A percentile compares a stretch with the other conserved stretches of the same genome.
phyloP scores from a whole-genome alignment of 2,113 vertebrate genomes.

The Cinclus mexicanus region DNA sequence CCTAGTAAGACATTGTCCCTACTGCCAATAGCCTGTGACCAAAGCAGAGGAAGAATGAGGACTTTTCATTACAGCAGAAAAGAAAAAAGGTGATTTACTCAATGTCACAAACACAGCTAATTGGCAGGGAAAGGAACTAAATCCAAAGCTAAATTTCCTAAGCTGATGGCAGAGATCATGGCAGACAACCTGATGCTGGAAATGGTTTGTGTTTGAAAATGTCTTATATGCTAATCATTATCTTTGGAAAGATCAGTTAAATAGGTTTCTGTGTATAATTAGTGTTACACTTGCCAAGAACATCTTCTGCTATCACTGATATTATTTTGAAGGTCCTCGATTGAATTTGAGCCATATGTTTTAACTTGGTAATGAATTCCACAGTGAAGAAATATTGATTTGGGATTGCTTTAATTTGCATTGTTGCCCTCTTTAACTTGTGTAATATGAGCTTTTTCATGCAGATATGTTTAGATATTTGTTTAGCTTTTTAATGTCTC shows the following conservation, averaged over 20 bases:
- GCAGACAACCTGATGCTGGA: not conserved
- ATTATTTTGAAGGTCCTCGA: not conserved
- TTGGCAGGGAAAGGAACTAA: not conserved
- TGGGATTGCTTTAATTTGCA: not conserved
- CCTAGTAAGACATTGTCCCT: not conserved
- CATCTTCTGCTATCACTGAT: not conserved
- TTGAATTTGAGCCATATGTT: conserved; percentile 22
- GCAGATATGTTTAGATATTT: not conserved
- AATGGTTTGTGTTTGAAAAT: conserved; percentile 5
- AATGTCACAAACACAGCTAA: not conserved
- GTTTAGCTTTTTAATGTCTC: not conserved
- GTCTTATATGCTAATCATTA: not conserved
- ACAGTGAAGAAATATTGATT: conserved; percentile 11
- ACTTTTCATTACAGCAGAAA: not conserved
- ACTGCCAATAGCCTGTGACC: not conserved
- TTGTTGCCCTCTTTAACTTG: not conserved
- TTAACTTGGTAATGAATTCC: conserved; percentile 18
- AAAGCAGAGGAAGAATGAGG: not conserved
- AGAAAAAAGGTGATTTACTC: not conserved
- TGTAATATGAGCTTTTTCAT: not conserved
- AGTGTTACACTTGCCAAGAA: not conserved
- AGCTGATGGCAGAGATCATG: not conserved
- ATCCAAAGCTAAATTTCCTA: not conserved
- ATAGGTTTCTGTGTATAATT: conserved; percentile 8
- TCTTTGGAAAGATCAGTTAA: conserved; percentile 2